Conservation (phyloP, 2,888 invertebrate species). For the Apoderus coryli region DNA sequence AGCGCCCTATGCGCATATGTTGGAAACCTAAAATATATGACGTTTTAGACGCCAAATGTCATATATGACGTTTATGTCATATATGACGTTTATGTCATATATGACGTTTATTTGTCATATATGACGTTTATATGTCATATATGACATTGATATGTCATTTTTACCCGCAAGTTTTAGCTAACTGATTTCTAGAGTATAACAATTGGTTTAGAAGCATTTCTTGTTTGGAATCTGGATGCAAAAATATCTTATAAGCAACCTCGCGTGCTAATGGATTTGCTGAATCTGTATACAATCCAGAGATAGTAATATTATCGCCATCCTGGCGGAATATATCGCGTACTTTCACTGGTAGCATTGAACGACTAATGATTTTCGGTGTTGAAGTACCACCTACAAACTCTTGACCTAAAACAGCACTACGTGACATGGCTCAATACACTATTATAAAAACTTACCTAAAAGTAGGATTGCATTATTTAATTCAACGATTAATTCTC, state of each 20-base stretch:
- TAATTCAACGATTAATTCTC: conserved; percentile 63
- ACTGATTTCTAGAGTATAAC: conserved; percentile 55
- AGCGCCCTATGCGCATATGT: conserved; percentile 84
- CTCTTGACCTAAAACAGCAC: conserved; percentile 62
- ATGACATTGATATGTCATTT: no score
- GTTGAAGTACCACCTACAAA: conserved; percentile 65
- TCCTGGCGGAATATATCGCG: conserved; percentile 55
- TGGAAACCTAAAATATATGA: no score
- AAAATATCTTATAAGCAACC: conserved; percentile 73
- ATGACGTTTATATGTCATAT: no score
- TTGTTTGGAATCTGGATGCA: conserved; percentile 65
- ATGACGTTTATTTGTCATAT: no score
- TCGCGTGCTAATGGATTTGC: conserved; percentile 66
- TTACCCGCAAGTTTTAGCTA: conserved; percentile 84
- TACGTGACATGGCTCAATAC: not conserved
- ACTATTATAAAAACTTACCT: conserved; percentile 12
- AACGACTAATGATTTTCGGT: conserved; percentile 50
- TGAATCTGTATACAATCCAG: conserved; percentile 74
- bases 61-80: no score
- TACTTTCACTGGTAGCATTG: conserved; percentile 54
- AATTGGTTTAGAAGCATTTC: conserved; percentile 59
- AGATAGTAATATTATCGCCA: conserved; percentile 59
- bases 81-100: no score
- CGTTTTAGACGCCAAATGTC: no score
- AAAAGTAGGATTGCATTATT: conserved; percentile 63